phyloP scores from a whole-genome alignment of 1,140 invertebrate genomes.

The Camponotus vicinus region DNA sequence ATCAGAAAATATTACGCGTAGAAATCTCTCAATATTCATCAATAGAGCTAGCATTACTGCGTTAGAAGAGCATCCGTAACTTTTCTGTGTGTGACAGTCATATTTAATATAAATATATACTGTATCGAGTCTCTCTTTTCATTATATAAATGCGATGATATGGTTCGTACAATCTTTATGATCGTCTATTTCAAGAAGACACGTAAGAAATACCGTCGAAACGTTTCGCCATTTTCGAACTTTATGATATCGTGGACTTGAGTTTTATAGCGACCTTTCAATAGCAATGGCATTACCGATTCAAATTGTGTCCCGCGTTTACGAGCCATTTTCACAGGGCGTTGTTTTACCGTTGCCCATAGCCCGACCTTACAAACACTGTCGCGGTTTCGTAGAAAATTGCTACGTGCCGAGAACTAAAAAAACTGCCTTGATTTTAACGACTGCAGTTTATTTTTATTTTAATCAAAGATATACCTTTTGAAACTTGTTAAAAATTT shows the following conservation, averaged over 20 bases:
- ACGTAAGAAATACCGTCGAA: constrained; percentile 27
- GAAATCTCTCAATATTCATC: neutral
- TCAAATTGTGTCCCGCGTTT: constrained; percentile 79
- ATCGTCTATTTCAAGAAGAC: constrained; percentile 9
- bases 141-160: neutral
- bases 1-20: neutral
- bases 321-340: constrained; percentile 75
- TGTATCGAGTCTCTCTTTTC: neutral
- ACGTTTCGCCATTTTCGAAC: constrained; percentile 46
- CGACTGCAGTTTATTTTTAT: neutral
- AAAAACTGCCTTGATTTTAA: constrained; percentile 35
- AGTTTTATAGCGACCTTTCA: constrained; percentile 77
- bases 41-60: neutral
- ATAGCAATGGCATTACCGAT: constrained; percentile 75
- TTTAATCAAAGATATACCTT: neutral
- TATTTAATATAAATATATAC: neutral
- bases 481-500: constrained; percentile 25
- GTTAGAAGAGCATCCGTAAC: neutral
- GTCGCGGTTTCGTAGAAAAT: constrained; percentile 23
- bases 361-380: neutral
- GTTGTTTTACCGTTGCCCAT: constrained; percentile 74
- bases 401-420: constrained; percentile 25
- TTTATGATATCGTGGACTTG: constrained; percentile 71
- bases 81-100: neutral
- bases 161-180: constrained; percentile 24